phyloP scores from a whole-genome alignment of 92 coral and sea anemone species.

The Zoanthus solanderi region DNA sequence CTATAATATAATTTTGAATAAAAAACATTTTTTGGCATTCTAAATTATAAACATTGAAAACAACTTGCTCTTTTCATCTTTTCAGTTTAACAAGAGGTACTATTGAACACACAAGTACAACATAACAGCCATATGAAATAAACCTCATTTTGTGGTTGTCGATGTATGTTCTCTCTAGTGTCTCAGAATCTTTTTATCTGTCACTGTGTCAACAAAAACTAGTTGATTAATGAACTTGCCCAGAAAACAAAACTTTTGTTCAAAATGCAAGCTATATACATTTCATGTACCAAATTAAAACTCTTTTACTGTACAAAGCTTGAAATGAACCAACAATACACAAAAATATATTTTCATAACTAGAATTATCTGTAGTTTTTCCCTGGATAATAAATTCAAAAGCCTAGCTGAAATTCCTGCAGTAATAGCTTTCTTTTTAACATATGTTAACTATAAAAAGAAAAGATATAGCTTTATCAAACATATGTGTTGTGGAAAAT shows the following conservation, averaged over 20 bases:
- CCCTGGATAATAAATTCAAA: background rate
- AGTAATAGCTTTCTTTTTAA: background rate
- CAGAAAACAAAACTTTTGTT: background rate
- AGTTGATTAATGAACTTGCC: background rate
- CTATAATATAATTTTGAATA: too few species aligned
- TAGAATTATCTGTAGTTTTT: background rate
- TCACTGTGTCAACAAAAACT: background rate
- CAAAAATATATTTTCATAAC: too few species aligned
- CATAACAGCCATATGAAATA: conserved; percentile 4
- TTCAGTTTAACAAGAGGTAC: background rate
- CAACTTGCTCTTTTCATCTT: too few species aligned
- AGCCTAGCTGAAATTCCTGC: background rate
- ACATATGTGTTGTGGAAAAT: background rate
- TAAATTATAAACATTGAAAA: too few species aligned
- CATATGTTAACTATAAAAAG: background rate
- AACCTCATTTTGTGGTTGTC: background rate
- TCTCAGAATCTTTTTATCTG: background rate
- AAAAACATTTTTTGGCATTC: too few species aligned
- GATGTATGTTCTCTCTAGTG: conserved; percentile 11
- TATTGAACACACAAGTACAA: conserved; percentile 2
- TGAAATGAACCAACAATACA: too few species aligned
- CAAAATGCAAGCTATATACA: too few species aligned
- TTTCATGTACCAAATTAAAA: too few species aligned
- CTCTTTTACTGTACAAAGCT: too few species aligned
- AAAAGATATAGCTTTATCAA: conserved; percentile 3